A percentile compares a stretch with the other conserved stretches of the same genome.
These are phyloP conservation scores for Petrocephalus microphthalmus DNA, from an alignment of 2,113 vertebrate genomes.

Conservation along the genomic window DNA sequence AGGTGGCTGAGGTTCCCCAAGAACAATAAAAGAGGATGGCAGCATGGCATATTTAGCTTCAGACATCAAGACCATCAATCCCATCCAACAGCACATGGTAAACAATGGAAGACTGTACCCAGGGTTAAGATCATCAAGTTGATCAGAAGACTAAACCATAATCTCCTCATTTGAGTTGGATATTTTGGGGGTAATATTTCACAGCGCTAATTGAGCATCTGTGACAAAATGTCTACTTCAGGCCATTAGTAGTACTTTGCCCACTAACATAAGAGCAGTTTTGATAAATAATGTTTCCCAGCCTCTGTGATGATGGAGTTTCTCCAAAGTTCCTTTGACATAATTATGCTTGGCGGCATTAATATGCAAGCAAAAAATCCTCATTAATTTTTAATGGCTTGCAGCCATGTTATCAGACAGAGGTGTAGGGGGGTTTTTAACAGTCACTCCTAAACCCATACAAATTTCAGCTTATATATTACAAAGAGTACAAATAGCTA, in stretches of 20 bases:
- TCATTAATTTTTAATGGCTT: slow-evolving; percentile 9
- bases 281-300: slow-evolving; percentile 1
- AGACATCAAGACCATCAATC: not conserved
- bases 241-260: not conserved
- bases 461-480: not conserved
- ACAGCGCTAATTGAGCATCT: not conserved
- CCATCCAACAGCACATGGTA: not conserved
- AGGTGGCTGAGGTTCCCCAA: not conserved
- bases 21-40: not conserved
- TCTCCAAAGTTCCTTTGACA: not conserved
- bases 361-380: slow-evolving; percentile 4
- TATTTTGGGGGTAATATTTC: not conserved
- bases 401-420: not conserved
- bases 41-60: not conserved
- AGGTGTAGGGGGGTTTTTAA: not conserved
- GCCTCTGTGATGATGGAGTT: not conserved
- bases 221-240: not conserved
- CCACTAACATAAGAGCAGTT: not conserved
- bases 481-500: not conserved
- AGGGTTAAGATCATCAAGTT: not conserved
- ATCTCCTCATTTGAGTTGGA: not conserved
- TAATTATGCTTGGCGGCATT: not conserved
- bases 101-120: not conserved
- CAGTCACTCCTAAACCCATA: not conserved
- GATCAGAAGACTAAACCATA: not conserved